Conservation (phyloP, 2,888 invertebrate species). For the Hirtodrosophila trivittata region DNA sequence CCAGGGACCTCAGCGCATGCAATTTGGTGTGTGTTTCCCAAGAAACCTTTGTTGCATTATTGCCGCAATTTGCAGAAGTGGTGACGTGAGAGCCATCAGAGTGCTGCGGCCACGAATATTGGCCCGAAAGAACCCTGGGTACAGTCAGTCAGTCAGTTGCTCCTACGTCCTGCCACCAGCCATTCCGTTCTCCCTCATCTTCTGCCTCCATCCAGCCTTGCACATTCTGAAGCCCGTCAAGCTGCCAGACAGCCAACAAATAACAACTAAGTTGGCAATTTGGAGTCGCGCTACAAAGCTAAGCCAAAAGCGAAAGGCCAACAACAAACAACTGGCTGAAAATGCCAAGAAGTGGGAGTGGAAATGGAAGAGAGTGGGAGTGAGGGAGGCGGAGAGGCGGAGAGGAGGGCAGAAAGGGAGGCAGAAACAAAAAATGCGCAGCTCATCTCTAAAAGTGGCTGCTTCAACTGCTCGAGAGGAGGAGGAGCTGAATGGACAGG, state of each 20-base stretch:
- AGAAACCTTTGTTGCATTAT: constrained; percentile 77
- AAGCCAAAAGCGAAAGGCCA: constrained; percentile 35
- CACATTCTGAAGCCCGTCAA: constrained; percentile 37
- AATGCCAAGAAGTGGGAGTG: constrained; percentile 32
- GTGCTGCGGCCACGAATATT: constrained; percentile 71
- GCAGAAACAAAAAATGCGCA: constrained; percentile 46
- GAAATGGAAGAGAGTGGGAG: constrained; percentile 15
- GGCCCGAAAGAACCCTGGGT: constrained; percentile 37
- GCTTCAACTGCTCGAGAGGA: constrained; percentile 38
- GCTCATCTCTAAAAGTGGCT: constrained; percentile 66
- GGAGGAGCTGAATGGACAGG: constrained; percentile 26
- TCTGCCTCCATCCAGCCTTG: constrained; percentile 18
- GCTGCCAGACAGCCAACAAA: constrained; percentile 71
- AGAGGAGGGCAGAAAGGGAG: background rate
- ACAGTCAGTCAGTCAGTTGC: background rate
- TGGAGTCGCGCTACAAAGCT: constrained; percentile 59
- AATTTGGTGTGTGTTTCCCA: constrained; percentile 77
- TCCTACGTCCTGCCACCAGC: background rate
- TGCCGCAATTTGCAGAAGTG: constrained; percentile 77
- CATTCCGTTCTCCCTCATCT: too few species aligned
- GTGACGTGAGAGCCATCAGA: constrained; percentile 77
- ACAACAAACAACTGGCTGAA: constrained; percentile 12
- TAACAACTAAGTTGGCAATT: constrained; percentile 77
- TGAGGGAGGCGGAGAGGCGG: background rate
- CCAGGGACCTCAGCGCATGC: constrained; percentile 55